Base-by-base conservation (phyloP, 2,888 invertebrate genomes). In the Drosophila kuntzei region DNA sequence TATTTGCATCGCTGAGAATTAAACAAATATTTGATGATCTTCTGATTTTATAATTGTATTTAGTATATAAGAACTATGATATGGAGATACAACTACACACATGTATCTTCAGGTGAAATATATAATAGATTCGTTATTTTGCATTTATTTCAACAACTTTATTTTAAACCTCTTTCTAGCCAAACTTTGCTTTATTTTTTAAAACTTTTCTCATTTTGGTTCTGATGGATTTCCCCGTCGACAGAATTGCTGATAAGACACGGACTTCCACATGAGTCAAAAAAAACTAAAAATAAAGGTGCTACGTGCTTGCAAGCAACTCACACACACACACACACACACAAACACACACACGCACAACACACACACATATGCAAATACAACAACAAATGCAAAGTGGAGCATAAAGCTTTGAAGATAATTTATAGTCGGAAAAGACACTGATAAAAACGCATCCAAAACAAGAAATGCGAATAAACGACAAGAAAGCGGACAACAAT, bases 211-310 rank as follows among this genome's bases (percentile, higher is more conserved):
- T 50, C 70, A 75, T 75, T 71, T 62, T 61, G 7, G 12, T 46
- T 53, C 22, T 34, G 43, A 22, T 51, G 62, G 70, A 46, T 58
- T 59, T 37, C 54, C 76, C 58, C 41, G 25, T 44, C 1, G 43
- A n/a, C 43, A 50, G 32, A 62, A 64, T 18, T 55, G 64, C 60
- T 58, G 79, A 76, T 78, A 76, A 76, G 76, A 73, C 76, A 76
- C 76, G 64, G 61, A 68, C 64, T 78, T 58, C 14, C 62, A 55
- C 46, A 53, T 73, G 79, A 78, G 69, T 73, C 47, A 68, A 64
- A 55, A 71, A 37, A 25, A 27, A 51, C 7, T 37, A 22, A 36
- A 60, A 66, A 61, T 46, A 44, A 54, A 65, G 54, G 65, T 78
- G 65, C 34, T 77, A 79, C 81, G 78, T 80, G 78, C 67, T 73